Percentiles rank a stretch among this genome's conserved stretches.
phyloP scores from a whole-genome alignment of 35 echinoderm and acorn worm species.

The Patiria miniata region DNA sequence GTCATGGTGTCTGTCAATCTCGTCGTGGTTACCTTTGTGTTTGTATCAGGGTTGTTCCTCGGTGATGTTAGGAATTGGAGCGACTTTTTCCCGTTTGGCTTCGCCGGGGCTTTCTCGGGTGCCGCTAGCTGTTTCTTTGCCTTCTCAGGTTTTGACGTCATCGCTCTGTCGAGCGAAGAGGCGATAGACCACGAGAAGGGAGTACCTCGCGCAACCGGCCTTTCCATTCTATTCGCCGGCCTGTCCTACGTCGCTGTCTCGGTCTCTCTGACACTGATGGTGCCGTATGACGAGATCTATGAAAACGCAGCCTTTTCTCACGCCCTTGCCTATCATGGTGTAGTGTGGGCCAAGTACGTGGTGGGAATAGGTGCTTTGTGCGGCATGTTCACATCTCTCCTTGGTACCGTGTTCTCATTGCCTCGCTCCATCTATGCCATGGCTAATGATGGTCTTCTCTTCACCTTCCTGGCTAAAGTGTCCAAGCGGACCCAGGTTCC shows the following conservation, averaged over 20 bases:
- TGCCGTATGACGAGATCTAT: conserved; percentile 57
- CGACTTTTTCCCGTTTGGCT: conserved; percentile 82
- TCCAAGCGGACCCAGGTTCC: conserved; percentile 61
- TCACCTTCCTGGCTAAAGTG: conserved; percentile 50
- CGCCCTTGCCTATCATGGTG: conserved; percentile 53
- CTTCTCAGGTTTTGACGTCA: conserved; percentile 87
- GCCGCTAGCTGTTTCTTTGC: conserved; percentile 88
- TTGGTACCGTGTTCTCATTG: conserved; percentile 62
- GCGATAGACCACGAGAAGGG: conserved; percentile 57
- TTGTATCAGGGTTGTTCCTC: conserved; percentile 51
- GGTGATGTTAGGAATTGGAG: conserved; percentile 76
- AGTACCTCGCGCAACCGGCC: conserved; percentile 62
- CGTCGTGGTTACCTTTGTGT: conserved; percentile 57
- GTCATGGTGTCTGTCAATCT: conserved; percentile 68
- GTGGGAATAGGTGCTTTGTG: conserved; percentile 59
- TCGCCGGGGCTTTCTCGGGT: conserved; percentile 67
- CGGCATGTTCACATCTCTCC: conserved; percentile 58
- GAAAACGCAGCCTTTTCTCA: conserved; percentile 50
- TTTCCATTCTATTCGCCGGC: conserved; percentile 52
- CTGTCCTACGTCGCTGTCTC: conserved; percentile 63
- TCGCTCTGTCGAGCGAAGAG: conserved; percentile 85
- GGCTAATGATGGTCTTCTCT: conserved; percentile 81
- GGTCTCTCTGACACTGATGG: conserved; percentile 63
- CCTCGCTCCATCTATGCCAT: conserved; percentile 81
- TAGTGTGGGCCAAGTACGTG: conserved; percentile 41